Conservation (phyloP, 1,140 invertebrate species). For the Hycleus phaleratus region DNA sequence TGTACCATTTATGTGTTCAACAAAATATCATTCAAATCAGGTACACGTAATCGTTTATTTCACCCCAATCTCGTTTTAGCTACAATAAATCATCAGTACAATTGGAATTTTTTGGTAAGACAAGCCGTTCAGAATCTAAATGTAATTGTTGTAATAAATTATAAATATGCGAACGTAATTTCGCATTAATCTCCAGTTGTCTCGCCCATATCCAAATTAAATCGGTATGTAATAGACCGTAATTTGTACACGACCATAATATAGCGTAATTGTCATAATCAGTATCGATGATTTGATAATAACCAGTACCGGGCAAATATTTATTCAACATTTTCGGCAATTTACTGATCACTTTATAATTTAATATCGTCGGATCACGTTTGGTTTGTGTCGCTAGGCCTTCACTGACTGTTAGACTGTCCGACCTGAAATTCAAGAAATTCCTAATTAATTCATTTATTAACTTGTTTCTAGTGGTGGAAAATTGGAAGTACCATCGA, state of each 20-base stretch:
- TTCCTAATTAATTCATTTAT: background rate
- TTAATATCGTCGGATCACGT: conserved; percentile 44
- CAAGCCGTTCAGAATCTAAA: conserved; percentile 54
- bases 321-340: conserved; percentile 54
- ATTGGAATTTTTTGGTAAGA: conserved; percentile 55
- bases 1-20: too few species aligned
- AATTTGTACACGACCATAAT: conserved; percentile 61
- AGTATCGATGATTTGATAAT: conserved; percentile 60
- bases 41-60: too few species aligned
- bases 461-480: background rate
- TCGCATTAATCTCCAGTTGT: conserved; percentile 48
- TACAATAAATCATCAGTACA: conserved; percentile 39
- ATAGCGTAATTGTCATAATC: conserved; percentile 64
- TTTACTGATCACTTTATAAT: conserved; percentile 51
- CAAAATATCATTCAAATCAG: too few species aligned
- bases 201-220: conserved; percentile 57
- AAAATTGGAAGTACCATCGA: conserved; percentile 48
- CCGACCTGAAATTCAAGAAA: conserved; percentile 42
- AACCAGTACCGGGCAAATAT: conserved; percentile 57
- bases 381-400: conserved; percentile 45
- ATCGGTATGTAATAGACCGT: conserved; percentile 53
- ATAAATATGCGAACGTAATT: conserved; percentile 51
- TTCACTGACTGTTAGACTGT: conserved; percentile 39
- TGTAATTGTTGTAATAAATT: conserved; percentile 46
- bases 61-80: too few species aligned